Evolutionary conservation across 2,888 invertebrate species (phyloP).

Genomic region (Oscheius sp.): DNA sequence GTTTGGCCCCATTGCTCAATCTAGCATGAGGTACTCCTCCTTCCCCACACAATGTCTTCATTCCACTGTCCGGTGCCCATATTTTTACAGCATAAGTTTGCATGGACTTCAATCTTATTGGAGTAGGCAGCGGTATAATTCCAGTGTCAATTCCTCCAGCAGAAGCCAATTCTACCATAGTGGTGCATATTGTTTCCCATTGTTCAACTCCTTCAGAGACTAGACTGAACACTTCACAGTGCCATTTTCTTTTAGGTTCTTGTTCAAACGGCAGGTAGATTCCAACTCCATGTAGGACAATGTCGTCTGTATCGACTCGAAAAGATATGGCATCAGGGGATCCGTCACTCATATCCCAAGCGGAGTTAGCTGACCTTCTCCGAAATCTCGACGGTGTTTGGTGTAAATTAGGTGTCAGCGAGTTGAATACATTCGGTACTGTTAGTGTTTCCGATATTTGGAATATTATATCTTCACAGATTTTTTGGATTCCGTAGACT

Average conservation of each 20-base stretch:
- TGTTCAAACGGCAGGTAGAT: conserved; percentile 48
- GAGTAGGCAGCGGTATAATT: conserved; percentile 45
- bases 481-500: conserved; percentile 10
- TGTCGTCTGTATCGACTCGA: conserved; percentile 86
- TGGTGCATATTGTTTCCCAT: conserved; percentile 45
- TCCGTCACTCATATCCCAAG: conserved; percentile 97
- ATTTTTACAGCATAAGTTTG: conserved; percentile 64
- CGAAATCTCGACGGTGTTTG: conserved; percentile 86
- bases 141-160: conserved; percentile 32
- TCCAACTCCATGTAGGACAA: conserved; percentile 82
- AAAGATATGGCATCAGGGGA: conserved; percentile 88
- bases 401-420: conserved; percentile 73
- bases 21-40: conserved; percentile 88
- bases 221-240: conserved; percentile 37
- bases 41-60: conserved; percentile 91
- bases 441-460: conserved; percentile 82
- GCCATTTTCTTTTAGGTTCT: conserved; percentile 42
- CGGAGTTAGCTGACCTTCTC: conserved; percentile 86
- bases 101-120: conserved; percentile 53
- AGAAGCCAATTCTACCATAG: conserved; percentile 30
- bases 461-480: conserved; percentile 74
- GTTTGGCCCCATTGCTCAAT: conserved; percentile 85
- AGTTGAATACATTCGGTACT: conserved; percentile 59
- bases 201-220: conserved; percentile 30
- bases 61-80: conserved; percentile 48